Evolutionary conservation across 2,797 vertebrate genomes (phyloP).

Genomic region (Helostoma temminkii): DNA sequence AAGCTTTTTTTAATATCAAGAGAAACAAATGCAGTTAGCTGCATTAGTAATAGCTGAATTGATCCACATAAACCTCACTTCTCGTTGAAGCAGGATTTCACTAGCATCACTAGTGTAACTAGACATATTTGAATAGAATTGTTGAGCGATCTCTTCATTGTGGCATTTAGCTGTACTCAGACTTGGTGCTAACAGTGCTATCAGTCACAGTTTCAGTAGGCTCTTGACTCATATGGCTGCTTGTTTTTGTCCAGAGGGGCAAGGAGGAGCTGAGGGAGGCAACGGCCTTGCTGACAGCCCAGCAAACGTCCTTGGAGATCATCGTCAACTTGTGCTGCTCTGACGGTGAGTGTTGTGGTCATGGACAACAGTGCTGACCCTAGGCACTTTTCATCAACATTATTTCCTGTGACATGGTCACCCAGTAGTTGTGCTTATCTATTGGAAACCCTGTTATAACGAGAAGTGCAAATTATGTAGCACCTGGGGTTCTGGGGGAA

Average conservation of each 20-base stretch:
- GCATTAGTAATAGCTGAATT: neutral
- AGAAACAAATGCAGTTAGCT: neutral
- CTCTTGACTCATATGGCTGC: constrained; percentile 66
- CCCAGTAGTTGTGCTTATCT: constrained; percentile 32
- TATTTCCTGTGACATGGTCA: constrained; percentile 60
- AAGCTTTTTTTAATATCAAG: neutral
- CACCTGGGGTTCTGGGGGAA: too few relatives aligned
- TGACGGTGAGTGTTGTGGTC: constrained; percentile 88
- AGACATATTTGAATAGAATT: constrained; percentile 7
- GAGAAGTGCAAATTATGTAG: neutral
- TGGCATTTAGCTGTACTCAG: constrained; percentile 22
- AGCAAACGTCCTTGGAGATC: constrained; percentile 96
- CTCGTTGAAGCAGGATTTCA: neutral
- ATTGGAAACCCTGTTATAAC: constrained; percentile 18
- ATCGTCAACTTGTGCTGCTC: constrained; percentile 98
- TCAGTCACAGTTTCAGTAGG: constrained; percentile 49
- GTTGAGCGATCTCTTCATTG: constrained; percentile 10
- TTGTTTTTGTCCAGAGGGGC: constrained; percentile 83
- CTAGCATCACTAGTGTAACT: neutral
- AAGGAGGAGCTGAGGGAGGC: constrained; percentile 92
- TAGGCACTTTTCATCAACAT: constrained; percentile 49
- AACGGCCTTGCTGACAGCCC: constrained; percentile 90
- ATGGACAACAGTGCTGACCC: constrained; percentile 60
- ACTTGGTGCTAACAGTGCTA: constrained; percentile 39
- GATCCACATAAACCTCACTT: neutral